phyloP scores from a whole-genome alignment of 2,888 invertebrate genomes.

The Coremacera marginata region DNA sequence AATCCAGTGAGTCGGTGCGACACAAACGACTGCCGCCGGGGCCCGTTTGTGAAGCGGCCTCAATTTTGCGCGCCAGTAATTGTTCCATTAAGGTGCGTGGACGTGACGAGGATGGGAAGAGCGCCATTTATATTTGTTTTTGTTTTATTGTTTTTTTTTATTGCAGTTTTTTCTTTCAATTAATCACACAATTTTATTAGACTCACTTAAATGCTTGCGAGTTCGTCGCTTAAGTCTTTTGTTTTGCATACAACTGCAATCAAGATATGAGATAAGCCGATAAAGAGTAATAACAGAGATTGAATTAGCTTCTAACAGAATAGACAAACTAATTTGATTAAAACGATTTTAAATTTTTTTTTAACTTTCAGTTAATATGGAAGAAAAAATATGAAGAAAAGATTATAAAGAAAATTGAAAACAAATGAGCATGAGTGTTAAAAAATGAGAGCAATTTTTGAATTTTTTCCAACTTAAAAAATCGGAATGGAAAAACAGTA shows the following conservation, averaged over 20 bases:
- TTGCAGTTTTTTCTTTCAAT: background rate
- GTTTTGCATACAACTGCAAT: conserved; percentile 41
- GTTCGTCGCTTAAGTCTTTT: conserved; percentile 64
- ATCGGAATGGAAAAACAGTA: no score
- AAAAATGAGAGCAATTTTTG: no score
- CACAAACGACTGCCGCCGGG: conserved; percentile 71
- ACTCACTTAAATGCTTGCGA: conserved; percentile 35
- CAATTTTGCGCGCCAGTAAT: conserved; percentile 85
- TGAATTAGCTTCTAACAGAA: no score
- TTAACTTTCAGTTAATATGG: no score
- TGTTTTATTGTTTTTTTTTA: conserved; percentile 18
- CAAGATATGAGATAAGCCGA: no score
- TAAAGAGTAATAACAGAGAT: no score
- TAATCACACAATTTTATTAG: background rate
- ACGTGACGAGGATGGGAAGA: conserved; percentile 73
- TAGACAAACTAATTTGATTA: no score
- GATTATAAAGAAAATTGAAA: background rate
- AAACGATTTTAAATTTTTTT: no score
- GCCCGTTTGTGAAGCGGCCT: conserved; percentile 69
- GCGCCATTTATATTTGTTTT: conserved; percentile 58
- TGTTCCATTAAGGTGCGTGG: conserved; percentile 87
- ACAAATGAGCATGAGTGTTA: no score
- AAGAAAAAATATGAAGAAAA: background rate
- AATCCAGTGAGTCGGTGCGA: conserved; percentile 83
- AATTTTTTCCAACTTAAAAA: no score